Evolutionary conservation across 2,888 invertebrate species (phyloP).

Genomic region (Neoascia interrupta): DNA sequence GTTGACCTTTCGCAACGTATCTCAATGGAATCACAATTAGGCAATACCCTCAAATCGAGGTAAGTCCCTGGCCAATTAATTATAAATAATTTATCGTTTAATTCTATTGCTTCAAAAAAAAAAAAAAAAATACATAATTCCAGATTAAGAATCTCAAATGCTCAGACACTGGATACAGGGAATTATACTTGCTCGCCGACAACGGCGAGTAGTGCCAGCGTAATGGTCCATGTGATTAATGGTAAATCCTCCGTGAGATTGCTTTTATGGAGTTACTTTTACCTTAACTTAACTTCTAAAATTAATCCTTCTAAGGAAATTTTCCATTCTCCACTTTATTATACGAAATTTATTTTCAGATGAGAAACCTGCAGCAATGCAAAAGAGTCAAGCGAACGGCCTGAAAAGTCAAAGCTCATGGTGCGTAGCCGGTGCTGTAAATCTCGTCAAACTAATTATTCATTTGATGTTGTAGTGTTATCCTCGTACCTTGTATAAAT

Average conservation of each 20-base stretch:
- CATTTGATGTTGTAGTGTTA: constrained; percentile 49
- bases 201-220: constrained; percentile 89
- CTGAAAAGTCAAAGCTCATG: not conserved
- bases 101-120: too few species aligned
- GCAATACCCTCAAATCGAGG: constrained; percentile 87
- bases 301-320: constrained; percentile 17
- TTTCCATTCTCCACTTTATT: constrained; percentile 71
- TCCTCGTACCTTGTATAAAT: constrained; percentile 37
- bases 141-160: constrained; percentile 86
- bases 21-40: constrained; percentile 78
- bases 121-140: constrained; percentile 22
- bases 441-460: constrained; percentile 62
- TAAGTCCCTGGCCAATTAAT: constrained; percentile 59
- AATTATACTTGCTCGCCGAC: constrained; percentile 95
- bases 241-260: constrained; percentile 81
- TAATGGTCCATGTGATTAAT: constrained; percentile 93
- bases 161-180: constrained; percentile 88
- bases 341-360: too few species aligned
- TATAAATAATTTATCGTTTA: constrained; percentile 36
- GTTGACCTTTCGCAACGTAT: constrained; percentile 76
- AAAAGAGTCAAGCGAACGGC: constrained; percentile 82
- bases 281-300: not conserved
- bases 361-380: constrained; percentile 93
- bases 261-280: not conserved
- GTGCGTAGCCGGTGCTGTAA: constrained; percentile 32